phyloP scores from a whole-genome alignment of 1,140 invertebrate genomes.

The Odontomachus brunneus region DNA sequence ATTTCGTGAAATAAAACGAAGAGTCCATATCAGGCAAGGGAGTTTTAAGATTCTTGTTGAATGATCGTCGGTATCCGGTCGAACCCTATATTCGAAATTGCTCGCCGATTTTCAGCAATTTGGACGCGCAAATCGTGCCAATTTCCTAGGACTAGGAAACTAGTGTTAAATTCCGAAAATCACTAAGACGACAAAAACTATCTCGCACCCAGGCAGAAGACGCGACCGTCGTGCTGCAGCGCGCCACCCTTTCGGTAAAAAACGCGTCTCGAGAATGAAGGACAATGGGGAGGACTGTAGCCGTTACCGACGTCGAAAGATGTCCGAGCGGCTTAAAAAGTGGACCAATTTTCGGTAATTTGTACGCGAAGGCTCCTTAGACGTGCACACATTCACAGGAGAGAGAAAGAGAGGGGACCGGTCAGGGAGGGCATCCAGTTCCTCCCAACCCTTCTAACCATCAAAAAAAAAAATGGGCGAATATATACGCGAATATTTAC shows the following conservation, averaged over 20 bases:
- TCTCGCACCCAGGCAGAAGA: conserved; percentile 20
- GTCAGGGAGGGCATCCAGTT: conserved; percentile 16
- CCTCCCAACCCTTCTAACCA: conserved; percentile 1
- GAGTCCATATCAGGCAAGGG: too few species aligned
- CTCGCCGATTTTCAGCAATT: conserved; percentile 25
- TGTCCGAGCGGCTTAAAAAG: conserved; percentile 72
- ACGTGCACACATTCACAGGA: conserved; percentile 57
- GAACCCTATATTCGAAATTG: conserved; percentile 3
- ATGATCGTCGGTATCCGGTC: conserved; percentile 3
- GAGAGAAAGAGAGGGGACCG: conserved; percentile 11
- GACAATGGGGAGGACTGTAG: conserved; percentile 44
- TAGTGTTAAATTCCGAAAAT: conserved; percentile 40
- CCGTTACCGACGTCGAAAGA: conserved; percentile 49
- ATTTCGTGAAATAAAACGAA: background rate
- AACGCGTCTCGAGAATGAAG: conserved; percentile 43
- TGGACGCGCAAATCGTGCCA: conserved; percentile 21
- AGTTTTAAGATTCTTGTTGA: background rate
- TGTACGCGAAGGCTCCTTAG: conserved; percentile 71
- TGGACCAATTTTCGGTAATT: conserved; percentile 81
- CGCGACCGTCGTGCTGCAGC: background rate
- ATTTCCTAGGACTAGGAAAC: conserved; percentile 47
- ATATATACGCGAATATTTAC: conserved; percentile 35
- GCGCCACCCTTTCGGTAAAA: conserved; percentile 4
- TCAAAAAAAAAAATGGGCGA: background rate
- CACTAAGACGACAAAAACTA: conserved; percentile 20